Evolutionary conservation across 2,797 vertebrate species (phyloP).

Genomic region (Silurus lanzhouensis): DNA sequence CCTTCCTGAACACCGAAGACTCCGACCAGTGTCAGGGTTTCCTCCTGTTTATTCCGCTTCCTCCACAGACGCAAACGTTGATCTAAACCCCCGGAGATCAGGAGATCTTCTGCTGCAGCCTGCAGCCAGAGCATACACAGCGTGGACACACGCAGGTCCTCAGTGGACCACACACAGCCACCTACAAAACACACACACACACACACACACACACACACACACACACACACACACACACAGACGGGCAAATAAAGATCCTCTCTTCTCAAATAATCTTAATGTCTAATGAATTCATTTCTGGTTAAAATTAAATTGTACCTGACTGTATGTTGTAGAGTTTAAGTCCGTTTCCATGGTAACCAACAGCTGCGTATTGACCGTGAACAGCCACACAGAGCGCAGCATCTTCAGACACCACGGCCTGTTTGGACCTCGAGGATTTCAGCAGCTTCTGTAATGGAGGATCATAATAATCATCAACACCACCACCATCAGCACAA

Average conservation of each 20-base stretch:
- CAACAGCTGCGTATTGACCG: conserved; percentile 71
- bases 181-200: conserved; percentile 61
- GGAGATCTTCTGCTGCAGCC: conserved; percentile 39
- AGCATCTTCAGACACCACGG: conserved; percentile 52
- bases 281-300: background rate
- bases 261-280: background rate
- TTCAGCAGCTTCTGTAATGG: conserved; percentile 22
- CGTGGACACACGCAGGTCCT: conserved; percentile 62
- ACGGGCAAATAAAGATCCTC: background rate
- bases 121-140: conserved; percentile 76
- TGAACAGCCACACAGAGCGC: conserved; percentile 78
- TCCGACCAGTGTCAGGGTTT: conserved; percentile 56
- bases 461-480: background rate
- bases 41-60: conserved; percentile 33
- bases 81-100: conserved; percentile 77
- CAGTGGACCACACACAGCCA: conserved; percentile 58
- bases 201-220: background rate
- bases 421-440: conserved; percentile 41
- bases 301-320: conserved; percentile 61
- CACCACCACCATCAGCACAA: too few species aligned
- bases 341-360: conserved; percentile 77
- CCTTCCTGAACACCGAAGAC: conserved; percentile 65
- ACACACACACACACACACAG: background rate
- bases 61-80: conserved; percentile 75
- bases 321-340: conserved; percentile 72